Base-by-base conservation (phyloP, 2,888 invertebrate genomes). In the Oscheius myriophilus region DNA sequence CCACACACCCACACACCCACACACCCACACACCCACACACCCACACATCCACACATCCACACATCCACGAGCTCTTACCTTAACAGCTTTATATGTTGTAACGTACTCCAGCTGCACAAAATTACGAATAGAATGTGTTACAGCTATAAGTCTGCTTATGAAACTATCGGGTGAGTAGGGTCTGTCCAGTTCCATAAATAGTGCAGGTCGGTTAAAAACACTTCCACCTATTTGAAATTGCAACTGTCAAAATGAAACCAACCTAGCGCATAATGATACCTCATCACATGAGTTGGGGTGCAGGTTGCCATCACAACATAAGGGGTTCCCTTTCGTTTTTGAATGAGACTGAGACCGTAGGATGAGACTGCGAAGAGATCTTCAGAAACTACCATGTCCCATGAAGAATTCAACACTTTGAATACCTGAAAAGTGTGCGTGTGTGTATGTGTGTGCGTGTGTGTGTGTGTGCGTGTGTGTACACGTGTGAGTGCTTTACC, bases 371-470 rank as follows among this genome's bases (percentile, higher is more conserved):
- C 70, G 57, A 79, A 79, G 3, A 79, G 43, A 26, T 79, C 75
- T 53, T 79, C 79, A 41, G 72, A 52, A 1, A 79, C 67, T 0
- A 79, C 58, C 33, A 79, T 43, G 51, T 79, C 79, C 78, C 78
- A 79, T 14, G 63, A 12, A n/a, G 39, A 49, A 46, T 72, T 69
- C 43, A 75, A 45, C 11, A 79, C 57, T 16, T 53, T 33, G 39
- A 21, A 49, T n/a, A 62, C 11, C 68, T 68, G 49, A 54, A 68
- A 41, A 21, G 16, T 41, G 39, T 18, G 18, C n/a, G 7, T 23
- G 39, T 1, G n/a, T 9, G 41, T 41, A 16, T 41, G n/a, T 25
- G 16, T 7, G 41, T n/a, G 33, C 3, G 33, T 9, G 33, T 6
- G 33, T 11, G 21, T 33, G 23, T 21, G 23, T 16, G 7, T 26